Percentiles rank a stretch among this genome's conserved stretches.
Evolutionary conservation across 30 jellyfish, hydroid and myxozoan species (phyloP).

Genomic region (Catostylus mosaicus): DNA sequence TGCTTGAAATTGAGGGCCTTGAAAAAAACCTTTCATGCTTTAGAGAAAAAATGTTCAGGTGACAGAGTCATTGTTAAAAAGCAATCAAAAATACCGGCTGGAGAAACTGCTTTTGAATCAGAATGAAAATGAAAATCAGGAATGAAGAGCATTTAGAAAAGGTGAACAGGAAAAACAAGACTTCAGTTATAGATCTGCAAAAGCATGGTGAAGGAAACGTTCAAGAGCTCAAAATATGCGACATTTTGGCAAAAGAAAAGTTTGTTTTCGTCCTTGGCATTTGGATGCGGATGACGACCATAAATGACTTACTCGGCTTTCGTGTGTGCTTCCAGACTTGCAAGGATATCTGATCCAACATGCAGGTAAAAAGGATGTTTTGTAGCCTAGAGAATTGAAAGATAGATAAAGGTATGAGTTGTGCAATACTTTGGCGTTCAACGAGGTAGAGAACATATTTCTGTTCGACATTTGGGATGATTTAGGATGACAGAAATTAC

Average conservation of each 20-base stretch:
- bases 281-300: too few relatives aligned
- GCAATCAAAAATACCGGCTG: neutral
- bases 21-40: neutral
- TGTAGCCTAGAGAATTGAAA: conserved; percentile 80
- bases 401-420: too few relatives aligned
- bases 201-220: neutral
- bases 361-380: conserved; percentile 97
- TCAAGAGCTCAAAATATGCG: neutral
- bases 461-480: too few relatives aligned
- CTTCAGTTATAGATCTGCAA: neutral
- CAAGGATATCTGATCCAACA: conserved; percentile 89
- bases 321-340: conserved; percentile 85
- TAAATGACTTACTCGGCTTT: conserved; percentile 80
- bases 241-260: neutral
- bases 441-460: too few relatives aligned
- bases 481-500: too few relatives aligned
- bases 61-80: neutral
- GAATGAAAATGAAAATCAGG: neutral
- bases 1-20: neutral
- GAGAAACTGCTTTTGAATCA: neutral
- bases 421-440: too few relatives aligned
- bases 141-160: neutral
- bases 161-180: neutral
- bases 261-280: neutral
- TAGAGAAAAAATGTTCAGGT: neutral